Conservation (phyloP, 2,888 invertebrate species). For the Calliopum simillimum region DNA sequence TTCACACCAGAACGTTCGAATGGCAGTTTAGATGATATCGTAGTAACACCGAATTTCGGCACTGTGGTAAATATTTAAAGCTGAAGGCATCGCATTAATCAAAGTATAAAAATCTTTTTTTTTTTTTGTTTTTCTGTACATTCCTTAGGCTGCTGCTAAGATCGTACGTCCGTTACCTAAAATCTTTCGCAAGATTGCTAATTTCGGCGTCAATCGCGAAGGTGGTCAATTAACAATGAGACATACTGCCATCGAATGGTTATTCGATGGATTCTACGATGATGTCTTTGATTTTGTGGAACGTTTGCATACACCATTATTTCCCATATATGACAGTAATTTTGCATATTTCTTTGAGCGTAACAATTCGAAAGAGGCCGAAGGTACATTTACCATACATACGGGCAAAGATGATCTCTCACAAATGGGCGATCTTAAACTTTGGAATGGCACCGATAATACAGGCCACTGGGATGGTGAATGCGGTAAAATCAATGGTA, state of each 20-base stretch:
- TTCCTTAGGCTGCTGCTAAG: conserved; percentile 73
- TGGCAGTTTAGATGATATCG: conserved; percentile 75
- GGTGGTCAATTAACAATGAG: conserved; percentile 70
- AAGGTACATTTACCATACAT: conserved; percentile 81
- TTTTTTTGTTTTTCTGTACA: not conserved
- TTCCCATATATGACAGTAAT: conserved; percentile 73
- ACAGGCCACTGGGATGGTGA: conserved; percentile 71
- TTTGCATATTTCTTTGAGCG: conserved; percentile 88
- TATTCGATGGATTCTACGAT: conserved; percentile 86
- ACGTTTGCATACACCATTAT: conserved; percentile 67
- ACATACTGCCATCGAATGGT: conserved; percentile 74
- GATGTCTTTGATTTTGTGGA: conserved; percentile 72
- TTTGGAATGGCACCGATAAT: conserved; percentile 75
- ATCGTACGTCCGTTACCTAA: conserved; percentile 67
- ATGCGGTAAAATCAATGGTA: conserved; percentile 79
- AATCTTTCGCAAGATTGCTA: conserved; percentile 68
- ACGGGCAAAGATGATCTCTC: conserved; percentile 76
- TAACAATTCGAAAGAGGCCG: conserved; percentile 77
- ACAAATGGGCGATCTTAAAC: conserved; percentile 74
- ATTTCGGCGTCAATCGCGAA: conserved; percentile 70
- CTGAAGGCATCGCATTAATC: no score
- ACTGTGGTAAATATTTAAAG: conserved; percentile 74
- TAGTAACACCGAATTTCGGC: conserved; percentile 81
- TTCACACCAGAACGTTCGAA: conserved; percentile 76
- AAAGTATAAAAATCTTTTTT: not conserved